Base-by-base conservation (phyloP, 1,140 invertebrate species). In the Zaprionus nigranus region DNA sequence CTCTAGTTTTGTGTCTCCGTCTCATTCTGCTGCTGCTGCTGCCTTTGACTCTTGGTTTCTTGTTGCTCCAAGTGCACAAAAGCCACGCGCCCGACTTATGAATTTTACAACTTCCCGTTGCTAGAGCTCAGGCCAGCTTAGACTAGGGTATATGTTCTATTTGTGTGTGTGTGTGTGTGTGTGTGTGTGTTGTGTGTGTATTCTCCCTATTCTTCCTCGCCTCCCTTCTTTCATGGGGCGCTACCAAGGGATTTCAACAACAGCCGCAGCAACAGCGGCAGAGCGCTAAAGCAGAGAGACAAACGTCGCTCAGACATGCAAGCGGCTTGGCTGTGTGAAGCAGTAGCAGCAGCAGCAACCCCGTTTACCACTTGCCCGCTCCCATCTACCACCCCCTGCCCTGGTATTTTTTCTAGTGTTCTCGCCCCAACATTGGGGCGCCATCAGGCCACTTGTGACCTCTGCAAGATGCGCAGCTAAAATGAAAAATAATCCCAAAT, bases 401-500 rank as follows among this genome's bases (percentile, higher is more conserved):
- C 13, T 3, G 5, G 9, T 17, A 22, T 15, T 12, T 34, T 22
- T 24, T 9, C 46, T 38, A n/a, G 24, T 26, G 26, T 38, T 54
- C 30, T 49, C 40, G 26, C 15, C 51, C 58, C 46, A 36, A 36
- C 68, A 82, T 78, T 82, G 65, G 58, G 62, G 58, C 64, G 69
- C 83, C 66, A 88, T 86, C 68, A 67, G 57, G 85, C 81, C 81
- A 88, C 84, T 87, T 87, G 84, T 87, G 84, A 78, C 84, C 84
- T 84, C 73, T 78, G 63, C 67, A 66, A 77, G 83, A 82, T 81
- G 75, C 75, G 78, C 78, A 85, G 75, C 78, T 81, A 81, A 90
- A 88, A 88, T 88, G 81, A 88, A 88, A 90, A 88, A 90, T 88
- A 88, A 88, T 88, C 79, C 85, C 85, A 90, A 88, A 88, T 88